Percentiles rank a stretch among this genome's conserved stretches.
Evolutionary conservation across 2,888 invertebrate species (phyloP).

Genomic region (Nezara viridula): DNA sequence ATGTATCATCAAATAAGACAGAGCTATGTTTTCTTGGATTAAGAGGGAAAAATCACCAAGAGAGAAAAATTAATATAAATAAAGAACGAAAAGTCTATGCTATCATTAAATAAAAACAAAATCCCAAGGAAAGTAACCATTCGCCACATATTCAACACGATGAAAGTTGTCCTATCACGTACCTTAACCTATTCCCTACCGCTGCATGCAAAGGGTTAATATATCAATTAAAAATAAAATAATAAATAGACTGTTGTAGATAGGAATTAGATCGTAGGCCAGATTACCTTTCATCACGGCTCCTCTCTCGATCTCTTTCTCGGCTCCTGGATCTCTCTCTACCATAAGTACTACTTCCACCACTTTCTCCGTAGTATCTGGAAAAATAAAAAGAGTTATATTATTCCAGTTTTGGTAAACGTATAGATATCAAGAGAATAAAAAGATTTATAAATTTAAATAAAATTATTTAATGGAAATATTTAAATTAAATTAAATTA

Average conservation of each 20-base stretch:
- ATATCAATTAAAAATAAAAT: neutral
- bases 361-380: constrained; percentile 48
- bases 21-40: neutral
- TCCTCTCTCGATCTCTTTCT: constrained; percentile 52
- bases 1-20: neutral
- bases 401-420: neutral
- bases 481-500: too few relatives aligned
- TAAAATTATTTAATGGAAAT: too few relatives aligned
- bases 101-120: neutral
- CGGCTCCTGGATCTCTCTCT: constrained; percentile 51
- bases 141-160: neutral
- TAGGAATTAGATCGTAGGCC: neutral
- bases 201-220: constrained; percentile 26
- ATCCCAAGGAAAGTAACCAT: neutral
- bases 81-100: neutral
- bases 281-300: constrained; percentile 55
- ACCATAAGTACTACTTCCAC: constrained; percentile 38
- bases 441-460: too few relatives aligned
- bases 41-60: neutral
- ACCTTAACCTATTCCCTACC: constrained; percentile 21
- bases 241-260: neutral
- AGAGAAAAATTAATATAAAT: neutral
- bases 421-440: too few relatives aligned
- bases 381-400: neutral
- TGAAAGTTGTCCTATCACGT: neutral